phyloP scores from a whole-genome alignment of 2,888 invertebrate species.

The Drosophila pegasa region DNA sequence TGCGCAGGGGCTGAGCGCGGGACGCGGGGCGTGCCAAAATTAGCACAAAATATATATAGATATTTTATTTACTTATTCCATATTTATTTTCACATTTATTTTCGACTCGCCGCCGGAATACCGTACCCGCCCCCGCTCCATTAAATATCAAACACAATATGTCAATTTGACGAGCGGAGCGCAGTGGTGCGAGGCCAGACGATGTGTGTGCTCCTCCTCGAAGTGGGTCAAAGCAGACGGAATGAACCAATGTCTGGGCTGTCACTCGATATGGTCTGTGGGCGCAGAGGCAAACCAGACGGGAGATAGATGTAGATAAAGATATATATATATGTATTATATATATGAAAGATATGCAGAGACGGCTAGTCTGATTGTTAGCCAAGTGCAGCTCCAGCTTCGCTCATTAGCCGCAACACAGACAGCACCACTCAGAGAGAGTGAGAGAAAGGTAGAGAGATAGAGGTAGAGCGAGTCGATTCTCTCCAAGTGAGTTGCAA shows the following conservation, averaged over 20 bases:
- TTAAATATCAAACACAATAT: slow-evolving; percentile 36
- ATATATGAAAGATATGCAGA: background rate
- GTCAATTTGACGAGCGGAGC: slow-evolving; percentile 25
- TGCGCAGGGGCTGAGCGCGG: background rate
- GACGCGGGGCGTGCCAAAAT: slow-evolving; percentile 58
- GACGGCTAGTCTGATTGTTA: background rate
- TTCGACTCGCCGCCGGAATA: slow-evolving; percentile 11
- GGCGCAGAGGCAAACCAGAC: background rate
- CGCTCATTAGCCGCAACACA: background rate
- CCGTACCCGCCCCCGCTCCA: slow-evolving; percentile 9
- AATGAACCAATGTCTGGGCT: slow-evolving; percentile 3
- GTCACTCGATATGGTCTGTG: slow-evolving; percentile 19
- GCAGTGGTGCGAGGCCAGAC: slow-evolving; percentile 35
- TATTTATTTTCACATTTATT: slow-evolving; percentile 16
- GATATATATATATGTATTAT: background rate
- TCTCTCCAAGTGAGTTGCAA: too few species aligned
- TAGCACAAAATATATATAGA: slow-evolving; percentile 65
- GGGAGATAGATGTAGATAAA: background rate
- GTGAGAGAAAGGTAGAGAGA: too few species aligned
- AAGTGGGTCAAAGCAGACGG: slow-evolving; percentile 10
- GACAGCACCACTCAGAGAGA: too few species aligned
- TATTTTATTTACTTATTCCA: slow-evolving; percentile 16
- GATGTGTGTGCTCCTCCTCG: slow-evolving; percentile 1
- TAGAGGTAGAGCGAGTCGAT: too few species aligned
- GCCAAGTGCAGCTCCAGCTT: too few species aligned